These are phyloP conservation scores for Epinotia brunnichana DNA, from an alignment of 2,888 invertebrate genomes.

Conservation along the genomic window DNA sequence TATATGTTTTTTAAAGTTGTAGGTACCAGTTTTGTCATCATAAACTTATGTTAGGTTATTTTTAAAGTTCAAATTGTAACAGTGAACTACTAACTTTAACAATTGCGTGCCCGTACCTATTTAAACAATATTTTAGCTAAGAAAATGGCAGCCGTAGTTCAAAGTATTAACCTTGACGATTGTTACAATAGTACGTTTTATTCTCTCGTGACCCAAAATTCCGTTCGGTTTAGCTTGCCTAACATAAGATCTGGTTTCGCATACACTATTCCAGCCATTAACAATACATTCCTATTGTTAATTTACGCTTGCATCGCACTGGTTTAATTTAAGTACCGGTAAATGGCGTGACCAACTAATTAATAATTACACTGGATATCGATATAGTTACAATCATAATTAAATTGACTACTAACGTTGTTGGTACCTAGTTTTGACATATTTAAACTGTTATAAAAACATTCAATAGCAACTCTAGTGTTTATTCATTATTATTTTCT, in stretches of 20 bases:
- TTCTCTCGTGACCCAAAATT: constrained; percentile 34
- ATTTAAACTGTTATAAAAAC: no score
- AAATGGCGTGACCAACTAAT: background rate
- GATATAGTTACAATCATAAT: no score
- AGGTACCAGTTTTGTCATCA: no score
- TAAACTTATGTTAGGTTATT: no score
- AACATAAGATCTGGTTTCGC: constrained; percentile 29
- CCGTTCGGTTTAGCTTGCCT: constrained; percentile 33
- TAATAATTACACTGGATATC: background rate
- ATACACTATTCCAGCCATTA: constrained; percentile 20
- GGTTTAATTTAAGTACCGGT: background rate
- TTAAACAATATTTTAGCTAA: constrained; percentile 44
- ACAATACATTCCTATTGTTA: constrained; percentile 8
- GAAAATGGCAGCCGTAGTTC: constrained; percentile 44
- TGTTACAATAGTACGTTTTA: constrained; percentile 39
- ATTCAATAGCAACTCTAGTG: no score
- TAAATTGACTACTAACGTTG: no score
- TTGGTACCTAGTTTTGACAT: no score
- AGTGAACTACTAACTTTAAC: constrained; percentile 52
- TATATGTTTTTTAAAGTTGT: no score
- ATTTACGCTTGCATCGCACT: background rate
- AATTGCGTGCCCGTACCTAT: constrained; percentile 28
- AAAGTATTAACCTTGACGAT: constrained; percentile 41
- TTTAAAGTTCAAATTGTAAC: constrained; percentile 12
- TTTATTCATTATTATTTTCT: no score